Base-by-base conservation (phyloP, 2,113 vertebrate species). In the Stegastes partitus region DNA sequence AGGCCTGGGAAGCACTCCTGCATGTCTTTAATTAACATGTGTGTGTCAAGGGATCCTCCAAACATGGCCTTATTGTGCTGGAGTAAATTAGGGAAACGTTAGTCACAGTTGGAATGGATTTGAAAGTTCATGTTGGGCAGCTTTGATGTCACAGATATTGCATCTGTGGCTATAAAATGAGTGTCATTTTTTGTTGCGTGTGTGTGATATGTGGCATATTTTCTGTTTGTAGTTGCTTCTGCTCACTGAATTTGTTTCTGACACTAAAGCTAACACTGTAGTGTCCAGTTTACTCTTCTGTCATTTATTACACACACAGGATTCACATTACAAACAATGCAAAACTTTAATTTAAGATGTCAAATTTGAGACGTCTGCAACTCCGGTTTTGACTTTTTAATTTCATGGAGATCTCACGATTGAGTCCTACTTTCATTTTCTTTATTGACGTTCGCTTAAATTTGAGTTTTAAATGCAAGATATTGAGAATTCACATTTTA, bases 11-110 rank as follows among this genome's bases (percentile, higher is more conserved):
- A 75, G 71, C 49, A 61, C 69, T 87, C 45, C 85, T 68, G 76
- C 72, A 49, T 78, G 81, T 77, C 67, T 83, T 79, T 79, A 86
- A 91, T 87, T 92, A 88, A 84, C 53, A 49, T 55, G 61, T 56
- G 65, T 44, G 69, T 83, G 85, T 89, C 66, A 68, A 68, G 64
- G 58, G 73, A 59, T 16, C n/a, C 23, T 83, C 55, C 34, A 44
- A 37, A 77, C 66, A 23, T 14, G 5, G 19, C 21, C 22, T 26
- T 19, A 25, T 63, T 67, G 80, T 74, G 49, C 50, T 42, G 0
- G 26, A 68, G 28, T 57, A 55, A 77, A 84, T 84, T 21, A 63
- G 7, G 23, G 65, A 63, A 15, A 63, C 25, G 12, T 45, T 19
- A 3, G 26, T 56, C 28, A 26, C 39, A n/a, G 63, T 47, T 58